Base-by-base conservation (phyloP, 2,797 vertebrate genomes). In the Artibeus jamaicensis region DNA sequence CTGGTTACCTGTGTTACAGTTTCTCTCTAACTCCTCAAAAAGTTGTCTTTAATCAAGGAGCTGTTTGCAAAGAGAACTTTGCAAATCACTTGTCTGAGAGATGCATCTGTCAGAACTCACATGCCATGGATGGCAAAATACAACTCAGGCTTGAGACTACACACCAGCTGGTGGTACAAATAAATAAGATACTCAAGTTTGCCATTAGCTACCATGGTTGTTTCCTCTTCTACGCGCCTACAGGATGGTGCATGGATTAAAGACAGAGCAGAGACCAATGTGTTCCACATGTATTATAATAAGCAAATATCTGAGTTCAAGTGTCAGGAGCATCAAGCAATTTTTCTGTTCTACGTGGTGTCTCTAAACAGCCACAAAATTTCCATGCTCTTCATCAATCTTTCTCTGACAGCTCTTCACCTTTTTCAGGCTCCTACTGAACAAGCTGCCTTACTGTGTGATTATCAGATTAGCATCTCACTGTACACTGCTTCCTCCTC, bases 321-420 rank as follows among this genome's bases (percentile, higher is more conserved):
- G 16, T 87, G 84, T 53, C 44, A 46, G 50, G n/a, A 73, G 5
- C 22, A 95, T 74, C 59, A 93, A 70, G 62, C 76, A 94, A 22
- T 74, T n/a, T 89, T 32, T 39, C 42, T 44, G 32, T 62, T 94
- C 68, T 50, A 11, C 12, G 32, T 2, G 1, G 55, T 57, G 39
- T 91, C 59, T 95, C 32, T 59, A 79, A 91, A 83, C 14, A 74
- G 67, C 65, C 91, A 71, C 34, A 89, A 7, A 50, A 77, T 68
- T 44, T 53, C 29, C 44, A 48, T 18, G 19, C 74, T 94, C 79
- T 77, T 93, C 79, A 91, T 96, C 91, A 93, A 1, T 93, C 83
- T 95, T 91, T 71, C 12, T 42, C 34, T 96, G 93, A 94, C 91
- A 96, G 67, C 42, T 55, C 53, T 84, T 95, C 67, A 87, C 70